Evolutionary conservation across 2,113 vertebrate species (phyloP).

Genomic region (Corythoichthys haematopterus): DNA sequence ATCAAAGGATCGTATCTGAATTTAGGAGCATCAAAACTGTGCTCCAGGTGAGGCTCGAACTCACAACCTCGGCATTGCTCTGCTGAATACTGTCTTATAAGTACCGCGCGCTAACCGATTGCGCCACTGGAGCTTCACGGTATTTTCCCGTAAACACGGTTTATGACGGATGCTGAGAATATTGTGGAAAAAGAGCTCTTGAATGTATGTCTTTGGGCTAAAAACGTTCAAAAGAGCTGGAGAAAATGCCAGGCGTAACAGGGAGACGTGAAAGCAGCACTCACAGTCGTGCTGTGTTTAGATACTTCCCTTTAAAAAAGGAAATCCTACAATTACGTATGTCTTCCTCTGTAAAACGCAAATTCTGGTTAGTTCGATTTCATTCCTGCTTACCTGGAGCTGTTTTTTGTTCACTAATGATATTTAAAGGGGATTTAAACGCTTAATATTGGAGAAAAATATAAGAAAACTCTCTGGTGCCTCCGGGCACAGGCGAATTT

Average conservation of each 20-base stretch:
- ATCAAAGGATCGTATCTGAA: neutral
- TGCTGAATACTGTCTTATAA: slow-evolving; percentile 89
- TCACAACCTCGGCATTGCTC: slow-evolving; percentile 98
- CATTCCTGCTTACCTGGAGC: neutral
- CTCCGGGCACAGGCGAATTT: neutral
- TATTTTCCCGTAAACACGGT: neutral
- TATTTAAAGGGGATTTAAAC: neutral
- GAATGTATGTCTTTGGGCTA: neutral
- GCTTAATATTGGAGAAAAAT: neutral
- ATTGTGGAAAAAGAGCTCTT: no score
- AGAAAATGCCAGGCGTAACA: no score
- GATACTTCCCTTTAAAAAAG: neutral
- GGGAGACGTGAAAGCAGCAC: no score
- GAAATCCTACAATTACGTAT: neutral
- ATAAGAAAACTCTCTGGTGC: neutral
- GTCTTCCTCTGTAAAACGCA: neutral
- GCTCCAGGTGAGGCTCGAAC: slow-evolving; percentile 99
- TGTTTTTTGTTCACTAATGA: neutral
- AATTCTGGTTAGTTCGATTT: neutral
- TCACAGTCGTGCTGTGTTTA: neutral
- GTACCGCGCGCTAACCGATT: slow-evolving; percentile 99
- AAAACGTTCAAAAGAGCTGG: neutral
- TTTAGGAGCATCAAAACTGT: slow-evolving; percentile 57
- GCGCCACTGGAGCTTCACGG: slow-evolving; percentile 88
- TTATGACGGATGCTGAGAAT: no score